Evolutionary conservation across 1,140 invertebrate genomes (phyloP), one percentile per base, ranked within the genome.

Genomic region (Tribolium castaneum): DNA sequence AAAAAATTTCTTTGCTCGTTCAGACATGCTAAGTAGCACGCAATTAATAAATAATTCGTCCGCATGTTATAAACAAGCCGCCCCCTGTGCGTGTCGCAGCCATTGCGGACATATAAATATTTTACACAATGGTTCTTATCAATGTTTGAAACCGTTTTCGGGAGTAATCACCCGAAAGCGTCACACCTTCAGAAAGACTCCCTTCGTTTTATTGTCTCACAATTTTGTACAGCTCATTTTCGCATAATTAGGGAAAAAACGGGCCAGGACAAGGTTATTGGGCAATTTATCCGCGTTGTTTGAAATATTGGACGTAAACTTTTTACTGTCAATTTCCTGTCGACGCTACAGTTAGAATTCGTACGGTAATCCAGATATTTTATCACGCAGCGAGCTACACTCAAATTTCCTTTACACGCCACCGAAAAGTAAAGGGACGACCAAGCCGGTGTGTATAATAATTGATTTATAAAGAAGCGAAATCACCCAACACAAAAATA

Each of bases 251-350:
- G 30, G 25, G 22, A 10, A 30, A 62, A 62, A 66, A 35, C 25
- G 13, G 25, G 39, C 9, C 34, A 9, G 39, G 6, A 52, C 35
- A 72, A 50, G 22, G 39, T 51, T 72, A 72, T 72, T 72, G 50
- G 22, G 70, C 39, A 49, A 72, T 72, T 76, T 76, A 13, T 39
- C 14, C 22, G 22, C 74, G 39, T 62, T 70, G 62, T 76, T 76
- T 76, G 54, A 76, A 76, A 76, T 76, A 66, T 66, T 66, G 74
- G 49, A 76, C 74, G 66, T 76, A 76, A 76, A 76, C 56, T 76
- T 76, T 76, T 76, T 76, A 76, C 74, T 76, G 74, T 76, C 74
- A 76, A 76, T 76, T 76, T 76, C 74, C 74, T 66, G 54, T 75
- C 51, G 51, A 30, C 51, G 72, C 50, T 54, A 52, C 45, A 62